Percentiles rank a stretch among this genome's conserved stretches.
These are phyloP conservation scores for Zaprionus lachaisei DNA, from an alignment of 1,140 invertebrate genomes.

Conservation along the genomic window DNA sequence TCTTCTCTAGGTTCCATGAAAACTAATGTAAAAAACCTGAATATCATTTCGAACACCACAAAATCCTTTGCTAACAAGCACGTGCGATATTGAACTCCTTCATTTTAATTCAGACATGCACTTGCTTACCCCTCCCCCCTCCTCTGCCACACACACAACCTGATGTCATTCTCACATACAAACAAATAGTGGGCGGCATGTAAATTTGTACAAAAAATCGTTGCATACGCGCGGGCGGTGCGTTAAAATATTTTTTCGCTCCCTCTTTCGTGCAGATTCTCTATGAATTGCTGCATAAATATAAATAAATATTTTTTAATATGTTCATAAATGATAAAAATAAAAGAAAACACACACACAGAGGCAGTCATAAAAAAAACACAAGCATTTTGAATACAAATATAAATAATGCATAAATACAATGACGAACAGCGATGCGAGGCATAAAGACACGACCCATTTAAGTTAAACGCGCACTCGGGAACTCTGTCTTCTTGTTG, in stretches of 20 bases:
- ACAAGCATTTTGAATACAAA: constrained; percentile 47
- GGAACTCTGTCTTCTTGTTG: constrained; percentile 1
- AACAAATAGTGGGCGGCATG: neutral
- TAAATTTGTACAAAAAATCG: constrained; percentile 23
- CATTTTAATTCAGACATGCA: constrained; percentile 26
- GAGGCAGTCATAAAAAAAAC: constrained; percentile 17
- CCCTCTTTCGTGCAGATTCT: neutral
- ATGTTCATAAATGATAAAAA: constrained; percentile 51
- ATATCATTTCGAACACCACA: neutral
- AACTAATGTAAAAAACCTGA: neutral
- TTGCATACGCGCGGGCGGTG: constrained; percentile 51
- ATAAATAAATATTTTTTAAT: constrained; percentile 60
- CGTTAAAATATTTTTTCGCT: constrained; percentile 5
- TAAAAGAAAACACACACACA: constrained; percentile 35
- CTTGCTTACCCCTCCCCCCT: neutral
- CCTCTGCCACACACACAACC: neutral
- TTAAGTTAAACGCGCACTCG: constrained; percentile 64
- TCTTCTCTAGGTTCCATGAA: neutral
- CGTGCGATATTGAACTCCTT: constrained; percentile 12
- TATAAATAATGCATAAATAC: constrained; percentile 72
- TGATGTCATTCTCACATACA: neutral
- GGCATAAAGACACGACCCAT: constrained; percentile 71
- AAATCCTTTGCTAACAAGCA: neutral
- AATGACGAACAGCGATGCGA: constrained; percentile 54
- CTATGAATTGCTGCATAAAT: constrained; percentile 38